phyloP scores from a whole-genome alignment of 1,140 invertebrate species.

The Drosophila hydei region DNA sequence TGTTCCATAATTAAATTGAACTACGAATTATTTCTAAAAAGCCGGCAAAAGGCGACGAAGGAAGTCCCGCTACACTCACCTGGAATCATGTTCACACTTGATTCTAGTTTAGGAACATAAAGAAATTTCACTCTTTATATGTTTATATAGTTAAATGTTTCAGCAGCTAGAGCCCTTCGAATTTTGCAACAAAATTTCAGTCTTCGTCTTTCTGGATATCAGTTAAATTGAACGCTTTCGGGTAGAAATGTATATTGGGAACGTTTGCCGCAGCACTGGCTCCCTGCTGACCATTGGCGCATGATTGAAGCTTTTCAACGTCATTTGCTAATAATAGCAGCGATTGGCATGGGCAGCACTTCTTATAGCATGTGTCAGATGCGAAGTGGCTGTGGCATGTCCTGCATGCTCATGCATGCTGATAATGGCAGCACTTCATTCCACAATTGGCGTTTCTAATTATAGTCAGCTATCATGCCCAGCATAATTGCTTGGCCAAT shows the following conservation, averaged over 20 bases:
- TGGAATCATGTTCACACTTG: too few relatives aligned
- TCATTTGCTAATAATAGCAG: constrained; percentile 32
- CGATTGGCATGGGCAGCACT: constrained; percentile 5
- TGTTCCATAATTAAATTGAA: too few relatives aligned
- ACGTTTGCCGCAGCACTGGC: neutral
- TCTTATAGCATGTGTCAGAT: constrained; percentile 16
- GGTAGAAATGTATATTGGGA: constrained; percentile 16
- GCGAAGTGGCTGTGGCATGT: neutral
- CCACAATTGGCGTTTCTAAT: constrained; percentile 39
- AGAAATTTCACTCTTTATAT: too few relatives aligned
- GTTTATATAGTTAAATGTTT: too few relatives aligned
- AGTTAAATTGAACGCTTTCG: neutral
- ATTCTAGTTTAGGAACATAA: too few relatives aligned
- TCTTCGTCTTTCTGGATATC: too few relatives aligned
- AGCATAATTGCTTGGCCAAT: constrained; percentile 40
- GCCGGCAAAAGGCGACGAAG: too few relatives aligned
- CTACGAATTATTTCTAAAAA: too few relatives aligned
- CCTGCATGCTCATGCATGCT: constrained; percentile 25
- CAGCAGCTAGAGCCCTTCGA: too few relatives aligned
- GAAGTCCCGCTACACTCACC: too few relatives aligned
- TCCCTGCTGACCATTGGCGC: constrained; percentile 31
- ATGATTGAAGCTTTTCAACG: constrained; percentile 46
- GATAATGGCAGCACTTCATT: constrained; percentile 22
- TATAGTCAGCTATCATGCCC: constrained; percentile 36
- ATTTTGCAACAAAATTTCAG: too few relatives aligned